Percentiles rank a stretch among this genome's conserved stretches.
Conservation (phyloP, 2,888 invertebrate species). For the Pheosia gnoma region DNA sequence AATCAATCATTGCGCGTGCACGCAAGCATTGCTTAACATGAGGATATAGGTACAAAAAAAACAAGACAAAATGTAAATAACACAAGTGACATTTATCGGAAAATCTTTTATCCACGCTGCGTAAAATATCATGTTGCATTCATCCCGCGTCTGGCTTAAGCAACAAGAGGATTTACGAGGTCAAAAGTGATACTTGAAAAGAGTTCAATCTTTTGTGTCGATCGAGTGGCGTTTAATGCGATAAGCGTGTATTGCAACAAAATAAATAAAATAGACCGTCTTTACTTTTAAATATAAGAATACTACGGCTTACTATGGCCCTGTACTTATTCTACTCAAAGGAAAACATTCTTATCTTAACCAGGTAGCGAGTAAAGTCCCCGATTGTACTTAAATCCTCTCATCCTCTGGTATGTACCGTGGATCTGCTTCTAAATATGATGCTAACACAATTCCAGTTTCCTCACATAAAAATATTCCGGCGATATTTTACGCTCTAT, state of each 20-base stretch:
- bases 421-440: not conserved
- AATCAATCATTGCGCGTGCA: not conserved
- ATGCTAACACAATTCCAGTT: slow-evolving; percentile 17
- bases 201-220: too few species aligned
- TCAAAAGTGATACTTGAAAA: not conserved
- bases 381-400: not conserved
- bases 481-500: slow-evolving; percentile 46
- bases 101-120: not conserved
- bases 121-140: not conserved
- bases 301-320: too few species aligned
- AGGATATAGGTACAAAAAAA: too few species aligned
- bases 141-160: not conserved
- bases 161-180: not conserved
- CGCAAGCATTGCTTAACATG: too few species aligned
- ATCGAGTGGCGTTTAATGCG: too few species aligned
- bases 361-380: too few species aligned
- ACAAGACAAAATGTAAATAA: too few species aligned
- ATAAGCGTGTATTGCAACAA: too few species aligned
- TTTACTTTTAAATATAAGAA: too few species aligned
- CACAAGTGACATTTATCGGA: not conserved
- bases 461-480: slow-evolving; percentile 26
- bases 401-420: not conserved
- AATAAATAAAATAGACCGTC: too few species aligned
- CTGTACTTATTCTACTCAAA: too few species aligned
- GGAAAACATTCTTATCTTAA: too few species aligned